phyloP scores from a whole-genome alignment of 2,797 vertebrate genomes.

The Pyrrhura leucotis region DNA sequence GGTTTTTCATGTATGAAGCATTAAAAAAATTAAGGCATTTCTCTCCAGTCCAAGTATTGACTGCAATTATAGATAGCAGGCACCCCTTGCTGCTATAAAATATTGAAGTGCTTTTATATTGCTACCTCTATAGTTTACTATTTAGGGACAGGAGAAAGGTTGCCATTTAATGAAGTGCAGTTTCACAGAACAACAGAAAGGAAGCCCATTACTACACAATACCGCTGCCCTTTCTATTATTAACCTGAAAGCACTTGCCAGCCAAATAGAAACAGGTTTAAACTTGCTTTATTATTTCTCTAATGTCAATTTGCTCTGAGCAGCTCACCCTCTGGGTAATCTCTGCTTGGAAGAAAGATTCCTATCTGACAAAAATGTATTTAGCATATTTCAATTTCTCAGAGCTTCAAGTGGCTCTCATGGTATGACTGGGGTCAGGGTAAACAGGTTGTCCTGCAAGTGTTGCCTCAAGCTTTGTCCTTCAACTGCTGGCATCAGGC shows the following conservation, averaged over 20 bases:
- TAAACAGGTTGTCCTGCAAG: not conserved
- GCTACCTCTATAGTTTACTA: constrained; percentile 60
- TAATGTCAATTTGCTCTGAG: constrained; percentile 28
- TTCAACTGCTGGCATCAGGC: not conserved
- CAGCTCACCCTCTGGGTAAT: constrained; percentile 7
- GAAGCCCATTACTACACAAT: constrained; percentile 24
- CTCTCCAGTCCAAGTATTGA: constrained; percentile 60
- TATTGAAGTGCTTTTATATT: constrained; percentile 55
- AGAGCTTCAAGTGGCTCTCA: not conserved
- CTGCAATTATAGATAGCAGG: constrained; percentile 74
- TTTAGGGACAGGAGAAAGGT: constrained; percentile 54
- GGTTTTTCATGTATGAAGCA: constrained; percentile 76
- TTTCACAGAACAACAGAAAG: constrained; percentile 41
- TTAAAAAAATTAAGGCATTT: constrained; percentile 76
- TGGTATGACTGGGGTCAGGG: not conserved
- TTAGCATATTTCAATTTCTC: not conserved
- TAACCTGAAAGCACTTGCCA: constrained; percentile 52
- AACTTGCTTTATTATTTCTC: constrained; percentile 36
- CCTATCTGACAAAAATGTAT: not conserved
- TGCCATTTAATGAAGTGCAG: constrained; percentile 64
- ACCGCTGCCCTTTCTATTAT: constrained; percentile 46
- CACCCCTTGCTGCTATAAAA: constrained; percentile 61
- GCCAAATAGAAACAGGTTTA: constrained; percentile 35
- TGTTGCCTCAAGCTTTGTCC: not conserved
- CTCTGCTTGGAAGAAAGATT: not conserved